Base-by-base conservation (phyloP, 2,113 vertebrate genomes). In the Merops nubicus region DNA sequence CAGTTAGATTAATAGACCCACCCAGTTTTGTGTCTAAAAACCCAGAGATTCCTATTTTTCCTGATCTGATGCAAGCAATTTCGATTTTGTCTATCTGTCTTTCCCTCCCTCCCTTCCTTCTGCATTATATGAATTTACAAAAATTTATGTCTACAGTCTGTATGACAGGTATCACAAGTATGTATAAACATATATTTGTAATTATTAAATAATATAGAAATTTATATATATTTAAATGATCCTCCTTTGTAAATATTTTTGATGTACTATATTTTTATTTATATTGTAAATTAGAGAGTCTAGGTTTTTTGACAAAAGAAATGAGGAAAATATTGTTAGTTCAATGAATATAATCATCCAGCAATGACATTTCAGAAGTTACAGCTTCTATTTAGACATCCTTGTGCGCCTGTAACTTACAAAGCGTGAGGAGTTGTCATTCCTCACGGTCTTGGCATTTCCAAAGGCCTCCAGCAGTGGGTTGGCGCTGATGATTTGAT, bases 401-500 rank as follows among this genome's bases (percentile, higher is more conserved):
- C 15, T 47, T 38, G 6, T 51, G 78, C 17, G 53, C 23, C 15
- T 14, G 10, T 21, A 31, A 97, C 98, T 98, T 20, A 98, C 98
- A 82, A 98, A 98, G 23, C 98, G 98, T 20, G 98, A 98, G 28
- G 98, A 98, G 54, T 98, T 98, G 95, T 98, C 98, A 0, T 98
- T 98, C 88, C 98, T 98, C 88, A 98, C 97, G 0, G 98, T 98
- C 97, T 98, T 98, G 90, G 98, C 98, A 0, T 98, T 98, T 19
- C 98, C 98, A 45, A 98, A 98, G 51, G 98, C 98, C 72, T 98
- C 98, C 91, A 98, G 92, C 34, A 98, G 62, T 1, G 98, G 98
- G 67, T 98, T 98, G 85, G 98, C 98, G 0, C 97, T 98, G 95
- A 98, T 98, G 93, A 98, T 98, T 95, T 98, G 98, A 97, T 98